Percentiles rank a stretch among this genome's conserved stretches.
Conservation (phyloP, 2,888 invertebrate species). For the Crepidodera aurea region DNA sequence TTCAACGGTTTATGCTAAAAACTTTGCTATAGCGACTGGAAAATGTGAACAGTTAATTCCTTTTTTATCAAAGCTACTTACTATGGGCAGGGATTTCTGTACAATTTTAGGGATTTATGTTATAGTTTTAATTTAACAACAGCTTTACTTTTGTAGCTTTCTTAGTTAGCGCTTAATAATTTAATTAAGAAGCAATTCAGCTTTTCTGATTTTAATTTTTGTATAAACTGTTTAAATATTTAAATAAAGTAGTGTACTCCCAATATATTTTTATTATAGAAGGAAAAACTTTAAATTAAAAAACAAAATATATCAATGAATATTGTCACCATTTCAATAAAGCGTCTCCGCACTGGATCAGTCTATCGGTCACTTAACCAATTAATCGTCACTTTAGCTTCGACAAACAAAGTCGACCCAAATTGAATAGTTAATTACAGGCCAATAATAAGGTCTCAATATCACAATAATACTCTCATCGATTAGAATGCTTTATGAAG, state of each 20-base stretch:
- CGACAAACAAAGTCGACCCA: conserved; percentile 10
- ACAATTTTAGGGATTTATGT: too few relatives aligned
- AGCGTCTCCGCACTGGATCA: not conserved
- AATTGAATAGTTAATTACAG: conserved; percentile 9
- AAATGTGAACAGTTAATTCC: not conserved
- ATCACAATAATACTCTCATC: conserved; percentile 15
- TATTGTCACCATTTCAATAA: not conserved
- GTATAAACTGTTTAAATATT: too few relatives aligned
- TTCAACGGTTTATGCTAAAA: not conserved
- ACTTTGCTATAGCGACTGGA: not conserved
- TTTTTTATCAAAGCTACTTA: not conserved
- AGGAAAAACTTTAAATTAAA: too few relatives aligned
- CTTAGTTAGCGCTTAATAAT: too few relatives aligned
- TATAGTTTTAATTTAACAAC: too few relatives aligned
- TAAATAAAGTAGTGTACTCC: too few relatives aligned
- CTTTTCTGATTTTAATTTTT: too few relatives aligned
- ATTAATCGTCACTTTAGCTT: conserved; percentile 3
- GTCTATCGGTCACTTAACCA: conserved; percentile 13
- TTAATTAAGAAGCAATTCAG: too few relatives aligned
- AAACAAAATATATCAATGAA: too few relatives aligned
- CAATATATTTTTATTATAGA: too few relatives aligned
- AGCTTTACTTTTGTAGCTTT: too few relatives aligned
- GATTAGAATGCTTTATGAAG: conserved; percentile 11
- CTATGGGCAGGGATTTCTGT: too few relatives aligned
- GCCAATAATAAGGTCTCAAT: conserved; percentile 16